Percentiles rank a stretch among this genome's conserved stretches.
Evolutionary conservation across 2,888 invertebrate genomes (phyloP).

Genomic region (Anarsia innoxiella): DNA sequence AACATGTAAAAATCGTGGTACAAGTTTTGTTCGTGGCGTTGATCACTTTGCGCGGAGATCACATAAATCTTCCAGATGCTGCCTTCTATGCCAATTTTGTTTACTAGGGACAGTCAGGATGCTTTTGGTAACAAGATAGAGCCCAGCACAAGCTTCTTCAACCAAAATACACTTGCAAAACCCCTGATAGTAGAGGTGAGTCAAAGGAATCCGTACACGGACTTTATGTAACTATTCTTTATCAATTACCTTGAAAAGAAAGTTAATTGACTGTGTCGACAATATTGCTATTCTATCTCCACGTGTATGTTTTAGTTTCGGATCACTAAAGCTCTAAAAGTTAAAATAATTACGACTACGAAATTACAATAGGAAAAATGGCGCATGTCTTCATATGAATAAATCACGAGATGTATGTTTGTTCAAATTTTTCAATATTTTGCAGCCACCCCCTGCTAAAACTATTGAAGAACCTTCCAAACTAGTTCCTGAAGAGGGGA

Average conservation of each 20-base stretch:
- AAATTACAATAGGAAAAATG: too few species aligned
- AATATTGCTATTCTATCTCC: too few species aligned
- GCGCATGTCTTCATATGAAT: conserved; percentile 7
- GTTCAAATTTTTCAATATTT: conserved; percentile 27
- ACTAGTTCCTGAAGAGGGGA: conserved; percentile 28
- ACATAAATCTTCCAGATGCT: conserved; percentile 55
- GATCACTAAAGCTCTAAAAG: too few species aligned
- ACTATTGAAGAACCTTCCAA: conserved; percentile 28
- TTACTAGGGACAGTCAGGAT: conserved; percentile 66
- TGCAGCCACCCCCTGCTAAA: conserved; percentile 38
- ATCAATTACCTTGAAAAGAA: conserved; percentile 1
- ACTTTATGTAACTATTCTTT: conserved; percentile 23
- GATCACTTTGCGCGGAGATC: conserved; percentile 34
- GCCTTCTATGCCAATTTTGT: conserved; percentile 71
- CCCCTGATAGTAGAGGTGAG: conserved; percentile 48
- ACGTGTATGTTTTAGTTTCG: too few species aligned
- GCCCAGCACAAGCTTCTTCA: conserved; percentile 60
- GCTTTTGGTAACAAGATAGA: conserved; percentile 65
- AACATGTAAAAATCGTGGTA: conserved; percentile 35
- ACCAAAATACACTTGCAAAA: conserved; percentile 41
- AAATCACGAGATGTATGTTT: background rate
- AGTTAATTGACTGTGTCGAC: too few species aligned
- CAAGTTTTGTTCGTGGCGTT: conserved; percentile 24
- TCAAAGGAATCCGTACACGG: conserved; percentile 25
- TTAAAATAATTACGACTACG: too few species aligned